These are phyloP conservation scores for Pilophorus perplexus DNA, from an alignment of 2,888 invertebrate genomes.

Conservation along the genomic window DNA sequence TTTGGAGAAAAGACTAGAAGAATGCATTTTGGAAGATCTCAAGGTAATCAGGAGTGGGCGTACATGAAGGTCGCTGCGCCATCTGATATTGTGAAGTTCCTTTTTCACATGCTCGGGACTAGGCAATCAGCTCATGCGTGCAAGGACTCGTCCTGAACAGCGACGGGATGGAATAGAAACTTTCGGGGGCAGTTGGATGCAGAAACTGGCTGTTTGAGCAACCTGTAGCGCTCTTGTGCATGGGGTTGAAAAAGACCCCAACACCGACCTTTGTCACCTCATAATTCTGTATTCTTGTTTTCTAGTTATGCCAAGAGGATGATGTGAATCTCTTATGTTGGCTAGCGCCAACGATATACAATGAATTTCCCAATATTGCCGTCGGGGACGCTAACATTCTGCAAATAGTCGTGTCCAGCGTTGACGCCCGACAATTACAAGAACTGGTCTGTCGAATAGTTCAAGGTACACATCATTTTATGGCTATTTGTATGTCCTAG, in stretches of 20 bases:
- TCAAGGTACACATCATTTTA: constrained; percentile 60
- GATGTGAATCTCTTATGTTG: constrained; percentile 86
- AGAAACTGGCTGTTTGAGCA: too few species aligned
- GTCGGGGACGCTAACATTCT: constrained; percentile 85
- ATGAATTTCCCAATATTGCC: constrained; percentile 82
- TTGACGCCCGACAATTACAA: constrained; percentile 87
- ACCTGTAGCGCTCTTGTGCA: too few species aligned
- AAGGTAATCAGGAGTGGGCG: constrained; percentile 57
- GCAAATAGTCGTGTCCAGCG: constrained; percentile 82
- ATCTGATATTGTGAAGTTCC: too few species aligned
- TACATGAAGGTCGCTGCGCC: too few species aligned
- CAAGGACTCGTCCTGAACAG: too few species aligned
- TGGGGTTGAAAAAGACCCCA: too few species aligned
- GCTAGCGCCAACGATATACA: constrained; percentile 88
- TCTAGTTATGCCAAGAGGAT: constrained; percentile 77
- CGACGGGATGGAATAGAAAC: too few species aligned
- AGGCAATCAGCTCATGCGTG: too few species aligned
- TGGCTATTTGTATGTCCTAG: neutral
- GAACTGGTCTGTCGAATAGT: constrained; percentile 86
- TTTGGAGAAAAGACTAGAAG: constrained; percentile 70
- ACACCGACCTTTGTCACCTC: too few species aligned
- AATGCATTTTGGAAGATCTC: constrained; percentile 76
- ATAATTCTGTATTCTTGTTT: too few species aligned
- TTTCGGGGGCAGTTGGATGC: too few species aligned
- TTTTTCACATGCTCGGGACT: too few species aligned